phyloP scores from a whole-genome alignment of 2,888 invertebrate genomes.

The Galeruca laticollis region DNA sequence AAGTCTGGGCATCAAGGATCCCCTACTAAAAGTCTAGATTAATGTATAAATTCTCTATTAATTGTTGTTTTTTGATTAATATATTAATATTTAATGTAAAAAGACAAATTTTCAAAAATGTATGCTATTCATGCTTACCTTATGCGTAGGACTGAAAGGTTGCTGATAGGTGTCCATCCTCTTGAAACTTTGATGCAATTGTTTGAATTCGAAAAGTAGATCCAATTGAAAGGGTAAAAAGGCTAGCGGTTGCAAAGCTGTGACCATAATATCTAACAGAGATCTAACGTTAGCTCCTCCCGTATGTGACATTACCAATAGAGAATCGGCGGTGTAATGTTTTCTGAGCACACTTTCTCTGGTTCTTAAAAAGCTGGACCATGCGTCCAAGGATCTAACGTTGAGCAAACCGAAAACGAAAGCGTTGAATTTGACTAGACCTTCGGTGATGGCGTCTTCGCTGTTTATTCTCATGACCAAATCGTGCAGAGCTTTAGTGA shows the following conservation, averaged over 20 bases:
- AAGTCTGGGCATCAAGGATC: no score
- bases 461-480: conserved; percentile 85
- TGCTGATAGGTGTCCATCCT: conserved; percentile 70
- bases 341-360: conserved; percentile 84
- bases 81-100: no score
- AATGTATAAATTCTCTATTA: no score
- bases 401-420: conserved; percentile 89
- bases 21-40: no score
- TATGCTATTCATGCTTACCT: conserved; percentile 43
- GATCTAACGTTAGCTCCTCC: conserved; percentile 73
- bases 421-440: conserved; percentile 88
- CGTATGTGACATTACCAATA: conserved; percentile 76
- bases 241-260: conserved; percentile 83
- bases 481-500: conserved; percentile 86
- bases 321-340: conserved; percentile 82
- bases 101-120: no score
- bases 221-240: conserved; percentile 86
- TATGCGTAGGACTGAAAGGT: conserved; percentile 63
- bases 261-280: conserved; percentile 80
- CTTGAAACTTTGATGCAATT: conserved; percentile 81
- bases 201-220: conserved; percentile 82
- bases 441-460: conserved; percentile 85
- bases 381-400: conserved; percentile 88
- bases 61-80: no score
- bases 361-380: conserved; percentile 88